A percentile compares a stretch with the other conserved stretches of the same genome.
These are phyloP conservation scores for Chloromyia formosa DNA, from an alignment of 2,888 invertebrate genomes.

Conservation along the genomic window DNA sequence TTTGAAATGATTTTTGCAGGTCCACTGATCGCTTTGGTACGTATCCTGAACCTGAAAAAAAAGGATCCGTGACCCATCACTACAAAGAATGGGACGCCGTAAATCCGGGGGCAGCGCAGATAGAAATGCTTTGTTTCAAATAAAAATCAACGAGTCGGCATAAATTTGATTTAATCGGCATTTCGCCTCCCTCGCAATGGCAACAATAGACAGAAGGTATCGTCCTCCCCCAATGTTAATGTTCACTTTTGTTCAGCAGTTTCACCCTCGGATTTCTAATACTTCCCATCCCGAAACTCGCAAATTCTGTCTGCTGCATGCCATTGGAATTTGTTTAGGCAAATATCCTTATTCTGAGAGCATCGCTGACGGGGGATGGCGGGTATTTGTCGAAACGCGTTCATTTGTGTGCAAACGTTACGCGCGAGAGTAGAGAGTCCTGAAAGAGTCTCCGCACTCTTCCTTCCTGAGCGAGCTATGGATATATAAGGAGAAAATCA, in stretches of 20 bases:
- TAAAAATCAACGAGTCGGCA: slow-evolving; percentile 49
- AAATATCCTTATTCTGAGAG: slow-evolving; percentile 20
- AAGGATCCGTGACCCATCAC: slow-evolving; percentile 5
- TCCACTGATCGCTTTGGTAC: slow-evolving; percentile 23
- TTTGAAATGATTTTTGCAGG: slow-evolving; percentile 30
- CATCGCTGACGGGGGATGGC: too few relatives aligned
- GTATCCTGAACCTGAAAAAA: background rate
- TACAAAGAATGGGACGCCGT: too few relatives aligned
- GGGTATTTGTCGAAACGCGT: slow-evolving; percentile 29
- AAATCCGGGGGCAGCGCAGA: too few relatives aligned
- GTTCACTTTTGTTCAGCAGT: background rate
- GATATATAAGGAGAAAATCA: slow-evolving; percentile 46
- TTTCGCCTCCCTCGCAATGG: slow-evolving; percentile 28
- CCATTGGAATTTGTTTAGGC: slow-evolving; percentile 38
- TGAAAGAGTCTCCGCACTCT: background rate
- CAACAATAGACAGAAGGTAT: slow-evolving; percentile 6
- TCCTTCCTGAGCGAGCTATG: background rate
- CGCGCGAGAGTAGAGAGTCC: slow-evolving; percentile 4
- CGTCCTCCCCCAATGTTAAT: background rate
- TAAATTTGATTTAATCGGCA: slow-evolving; percentile 49
- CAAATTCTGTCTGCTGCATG: slow-evolving; percentile 12
- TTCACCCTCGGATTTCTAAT: slow-evolving; percentile 8
- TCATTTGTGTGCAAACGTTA: slow-evolving; percentile 39
- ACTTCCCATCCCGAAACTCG: background rate
- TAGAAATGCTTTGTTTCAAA: slow-evolving; percentile 34